These are phyloP conservation scores for Chymomyza caudatula DNA, from an alignment of 2,888 invertebrate species.

Conservation along the genomic window DNA sequence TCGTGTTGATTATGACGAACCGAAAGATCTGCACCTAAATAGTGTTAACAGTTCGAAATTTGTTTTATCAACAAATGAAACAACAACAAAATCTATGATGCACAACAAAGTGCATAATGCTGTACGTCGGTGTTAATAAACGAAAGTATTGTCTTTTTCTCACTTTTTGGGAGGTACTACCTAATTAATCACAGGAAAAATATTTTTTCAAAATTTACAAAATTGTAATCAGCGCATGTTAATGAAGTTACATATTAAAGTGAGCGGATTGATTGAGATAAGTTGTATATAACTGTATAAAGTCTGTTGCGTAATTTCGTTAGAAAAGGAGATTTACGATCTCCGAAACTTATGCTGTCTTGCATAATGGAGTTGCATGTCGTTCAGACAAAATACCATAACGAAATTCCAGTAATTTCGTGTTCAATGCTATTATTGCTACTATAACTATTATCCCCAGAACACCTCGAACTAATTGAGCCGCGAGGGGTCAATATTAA, in stretches of 20 bases:
- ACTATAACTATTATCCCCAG: too few species aligned
- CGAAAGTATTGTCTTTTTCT: background rate
- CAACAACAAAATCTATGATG: constrained; percentile 14
- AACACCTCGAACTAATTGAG: too few species aligned
- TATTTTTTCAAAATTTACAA: constrained; percentile 13
- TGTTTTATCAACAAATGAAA: constrained; percentile 12
- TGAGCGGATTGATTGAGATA: background rate
- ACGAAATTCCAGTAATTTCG: too few species aligned
- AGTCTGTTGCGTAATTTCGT: background rate
- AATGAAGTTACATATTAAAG: constrained; percentile 41
- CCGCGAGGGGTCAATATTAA: too few species aligned
- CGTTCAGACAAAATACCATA: too few species aligned
- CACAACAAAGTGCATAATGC: constrained; percentile 21
- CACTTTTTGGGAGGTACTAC: background rate
- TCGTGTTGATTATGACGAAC: constrained; percentile 24
- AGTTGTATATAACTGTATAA: background rate
- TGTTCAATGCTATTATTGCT: too few species aligned
- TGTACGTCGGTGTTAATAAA: constrained; percentile 30
- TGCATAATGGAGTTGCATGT: too few species aligned
- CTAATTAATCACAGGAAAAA: constrained; percentile 35
- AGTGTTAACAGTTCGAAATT: constrained; percentile 15
- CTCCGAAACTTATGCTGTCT: too few species aligned
- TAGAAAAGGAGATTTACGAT: background rate
- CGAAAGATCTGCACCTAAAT: background rate
- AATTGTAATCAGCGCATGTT: constrained; percentile 20